phyloP scores from a whole-genome alignment of 1,140 invertebrate species.

The Tetragnatha versicolor region DNA sequence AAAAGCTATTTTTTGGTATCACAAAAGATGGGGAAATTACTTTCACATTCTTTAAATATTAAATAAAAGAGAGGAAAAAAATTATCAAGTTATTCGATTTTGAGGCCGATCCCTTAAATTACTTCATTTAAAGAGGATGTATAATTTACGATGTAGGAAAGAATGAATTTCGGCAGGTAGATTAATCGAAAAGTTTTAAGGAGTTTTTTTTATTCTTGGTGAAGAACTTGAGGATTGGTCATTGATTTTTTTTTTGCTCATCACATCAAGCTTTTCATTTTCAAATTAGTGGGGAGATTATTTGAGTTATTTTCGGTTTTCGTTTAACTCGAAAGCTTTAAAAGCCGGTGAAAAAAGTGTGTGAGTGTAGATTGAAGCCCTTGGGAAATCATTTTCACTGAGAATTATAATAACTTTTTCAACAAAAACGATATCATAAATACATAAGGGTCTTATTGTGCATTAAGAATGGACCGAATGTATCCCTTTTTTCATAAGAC shows the following conservation, averaged over 20 bases:
- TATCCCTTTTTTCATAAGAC: too few relatives aligned
- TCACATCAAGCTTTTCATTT: not conserved
- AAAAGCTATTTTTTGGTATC: conserved; percentile 22
- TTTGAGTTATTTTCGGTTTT: not conserved
- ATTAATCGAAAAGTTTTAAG: conserved; percentile 1
- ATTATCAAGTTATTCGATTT: conserved; percentile 17
- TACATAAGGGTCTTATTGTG: too few relatives aligned
- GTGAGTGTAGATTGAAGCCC: too few relatives aligned
- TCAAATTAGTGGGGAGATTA: not conserved
- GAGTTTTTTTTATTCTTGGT: not conserved
- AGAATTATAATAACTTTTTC: too few relatives aligned
- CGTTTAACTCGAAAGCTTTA: too few relatives aligned
- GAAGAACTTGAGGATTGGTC: not conserved
- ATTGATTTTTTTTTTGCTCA: not conserved
- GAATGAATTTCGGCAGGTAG: not conserved
- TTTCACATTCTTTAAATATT: conserved; percentile 20
- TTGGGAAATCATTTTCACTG: too few relatives aligned
- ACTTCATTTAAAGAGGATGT: conserved; percentile 28
- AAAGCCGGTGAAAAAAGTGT: too few relatives aligned
- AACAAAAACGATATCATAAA: too few relatives aligned
- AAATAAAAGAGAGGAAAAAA: conserved; percentile 2
- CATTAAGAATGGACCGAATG: too few relatives aligned
- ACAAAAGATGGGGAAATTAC: not conserved
- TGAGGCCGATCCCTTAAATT: conserved; percentile 23
- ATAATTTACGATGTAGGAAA: conserved; percentile 3